phyloP scores from a whole-genome alignment of 2,888 invertebrate genomes.

The Diachrysia chrysitis region DNA sequence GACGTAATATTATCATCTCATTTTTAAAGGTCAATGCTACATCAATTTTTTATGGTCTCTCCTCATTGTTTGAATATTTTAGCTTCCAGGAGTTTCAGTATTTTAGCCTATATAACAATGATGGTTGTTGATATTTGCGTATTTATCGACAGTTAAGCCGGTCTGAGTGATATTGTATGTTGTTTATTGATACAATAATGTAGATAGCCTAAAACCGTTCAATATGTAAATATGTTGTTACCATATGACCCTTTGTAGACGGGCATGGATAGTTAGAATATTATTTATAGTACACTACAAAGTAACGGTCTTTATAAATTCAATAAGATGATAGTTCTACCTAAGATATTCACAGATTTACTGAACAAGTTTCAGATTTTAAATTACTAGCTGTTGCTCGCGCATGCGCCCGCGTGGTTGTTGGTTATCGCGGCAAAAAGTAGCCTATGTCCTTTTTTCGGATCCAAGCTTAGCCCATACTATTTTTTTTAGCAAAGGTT shows the following conservation, averaged over 20 bases:
- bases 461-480: too few species aligned
- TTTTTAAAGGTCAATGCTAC: too few species aligned
- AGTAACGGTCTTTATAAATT: neutral
- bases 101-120: slow-evolving; percentile 8
- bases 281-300: neutral
- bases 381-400: too few species aligned
- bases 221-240: neutral
- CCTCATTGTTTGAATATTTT: slow-evolving; percentile 11
- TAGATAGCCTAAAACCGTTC: neutral
- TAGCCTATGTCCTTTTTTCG: too few species aligned
- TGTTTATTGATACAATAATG: neutral
- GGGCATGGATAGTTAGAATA: neutral
- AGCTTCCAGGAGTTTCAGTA: slow-evolving; percentile 14
- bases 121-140: slow-evolving; percentile 14
- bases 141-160: slow-evolving; percentile 11
- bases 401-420: too few species aligned
- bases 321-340: neutral
- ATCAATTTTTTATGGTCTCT: neutral
- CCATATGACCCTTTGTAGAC: neutral
- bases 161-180: slow-evolving; percentile 10
- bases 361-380: too few species aligned
- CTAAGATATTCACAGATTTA: too few species aligned
- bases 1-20: too few species aligned
- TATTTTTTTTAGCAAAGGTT: too few species aligned
- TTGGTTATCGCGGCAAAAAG: too few species aligned